These are phyloP conservation scores for Pygocentrus nattereri DNA, from an alignment of 2,797 vertebrate species.

Conservation along the genomic window DNA sequence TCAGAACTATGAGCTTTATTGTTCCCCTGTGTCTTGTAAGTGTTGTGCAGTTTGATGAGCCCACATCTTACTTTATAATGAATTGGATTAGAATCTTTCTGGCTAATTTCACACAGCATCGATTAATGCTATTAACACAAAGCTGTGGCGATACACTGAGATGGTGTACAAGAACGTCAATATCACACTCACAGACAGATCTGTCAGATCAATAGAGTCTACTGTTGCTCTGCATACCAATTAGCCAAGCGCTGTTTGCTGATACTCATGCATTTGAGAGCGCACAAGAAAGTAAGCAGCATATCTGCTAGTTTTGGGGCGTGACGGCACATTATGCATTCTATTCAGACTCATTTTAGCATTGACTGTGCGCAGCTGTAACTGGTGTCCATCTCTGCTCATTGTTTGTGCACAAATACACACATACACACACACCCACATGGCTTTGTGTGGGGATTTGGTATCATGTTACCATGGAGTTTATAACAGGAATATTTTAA, in stretches of 20 bases:
- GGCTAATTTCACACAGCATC: slow-evolving; percentile 6
- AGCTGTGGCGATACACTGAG: not conserved
- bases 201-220: not conserved
- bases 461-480: not conserved
- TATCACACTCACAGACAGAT: slow-evolving; percentile 3
- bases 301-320: slow-evolving; percentile 7
- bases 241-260: not conserved
- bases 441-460: not conserved
- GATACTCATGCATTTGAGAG: not conserved
- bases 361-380: not conserved
- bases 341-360: slow-evolving; percentile 12
- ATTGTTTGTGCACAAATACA: not conserved
- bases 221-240: slow-evolving; percentile 1
- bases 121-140: not conserved
- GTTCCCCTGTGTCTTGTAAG: not conserved
- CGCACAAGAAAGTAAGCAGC: not conserved
- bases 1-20: too few relatives aligned
- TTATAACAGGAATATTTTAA: not conserved
- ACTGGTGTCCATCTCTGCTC: not conserved
- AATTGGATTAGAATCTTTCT: not conserved
- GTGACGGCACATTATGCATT: slow-evolving; percentile 22
- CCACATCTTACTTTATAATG: not conserved
- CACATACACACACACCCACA: not conserved
- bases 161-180: not conserved
- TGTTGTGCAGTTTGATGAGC: not conserved